These are phyloP conservation scores for Argyra leucocephala DNA, from an alignment of 2,888 invertebrate species.

Conservation along the genomic window DNA sequence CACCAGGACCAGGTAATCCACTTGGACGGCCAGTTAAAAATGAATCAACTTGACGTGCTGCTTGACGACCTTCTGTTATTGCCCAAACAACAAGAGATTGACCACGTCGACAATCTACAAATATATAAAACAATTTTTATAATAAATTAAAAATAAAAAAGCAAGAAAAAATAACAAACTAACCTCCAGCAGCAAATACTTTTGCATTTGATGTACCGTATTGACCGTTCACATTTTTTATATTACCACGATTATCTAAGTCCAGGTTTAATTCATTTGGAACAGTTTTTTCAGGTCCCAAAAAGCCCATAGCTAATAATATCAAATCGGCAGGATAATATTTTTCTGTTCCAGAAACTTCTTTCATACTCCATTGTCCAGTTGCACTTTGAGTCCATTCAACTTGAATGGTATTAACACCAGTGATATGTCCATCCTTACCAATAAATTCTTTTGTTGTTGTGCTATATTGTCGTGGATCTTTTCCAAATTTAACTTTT, in stretches of 20 bases:
- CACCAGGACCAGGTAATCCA: constrained; percentile 84
- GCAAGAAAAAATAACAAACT: constrained; percentile 22
- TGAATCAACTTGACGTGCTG: constrained; percentile 85
- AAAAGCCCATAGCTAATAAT: constrained; percentile 95
- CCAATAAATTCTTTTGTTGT: constrained; percentile 91
- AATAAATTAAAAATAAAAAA: constrained; percentile 4
- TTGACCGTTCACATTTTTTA: constrained; percentile 66
- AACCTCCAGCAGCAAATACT: constrained; percentile 94
- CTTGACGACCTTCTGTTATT: constrained; percentile 95
- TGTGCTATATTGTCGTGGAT: constrained; percentile 88
- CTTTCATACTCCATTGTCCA: constrained; percentile 90
- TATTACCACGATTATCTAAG: constrained; percentile 85
- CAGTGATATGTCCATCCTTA: constrained; percentile 80
- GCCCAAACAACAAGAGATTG: constrained; percentile 99
- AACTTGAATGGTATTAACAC: constrained; percentile 81
- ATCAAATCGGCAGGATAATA: constrained; percentile 82
- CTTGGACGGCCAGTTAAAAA: constrained; percentile 65
- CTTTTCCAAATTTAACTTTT: constrained; percentile 77
- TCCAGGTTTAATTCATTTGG: constrained; percentile 71
- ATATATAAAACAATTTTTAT: constrained; percentile 9
- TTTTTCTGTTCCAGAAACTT: constrained; percentile 68
- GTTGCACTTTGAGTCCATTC: constrained; percentile 86
- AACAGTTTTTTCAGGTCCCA: constrained; percentile 87
- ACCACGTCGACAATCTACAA: constrained; percentile 90
- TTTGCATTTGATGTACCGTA: constrained; percentile 72